phyloP scores from a whole-genome alignment of 2,888 invertebrate species.

The Anthophora plumipes region DNA sequence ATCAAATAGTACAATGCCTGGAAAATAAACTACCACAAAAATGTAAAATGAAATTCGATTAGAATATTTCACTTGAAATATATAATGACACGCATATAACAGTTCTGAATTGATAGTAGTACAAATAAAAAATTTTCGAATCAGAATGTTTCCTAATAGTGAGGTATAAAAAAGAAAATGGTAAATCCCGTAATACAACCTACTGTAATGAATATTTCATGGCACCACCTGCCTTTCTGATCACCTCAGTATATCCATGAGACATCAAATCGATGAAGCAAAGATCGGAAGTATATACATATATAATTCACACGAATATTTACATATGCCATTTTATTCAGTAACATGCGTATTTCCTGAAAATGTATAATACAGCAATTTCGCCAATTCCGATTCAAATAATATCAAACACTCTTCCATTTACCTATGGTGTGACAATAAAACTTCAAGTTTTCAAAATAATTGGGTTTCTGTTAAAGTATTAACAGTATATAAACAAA shows the following conservation, averaged over 20 bases:
- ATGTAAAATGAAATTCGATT: too few species aligned
- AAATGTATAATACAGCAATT: neutral
- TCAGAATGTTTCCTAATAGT: too few species aligned
- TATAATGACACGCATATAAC: too few species aligned
- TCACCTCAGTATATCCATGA: neutral
- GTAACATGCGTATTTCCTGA: neutral
- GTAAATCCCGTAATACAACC: neutral
- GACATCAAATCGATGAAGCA: slow-evolving; percentile 3
- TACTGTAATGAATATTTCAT: slow-evolving; percentile 14
- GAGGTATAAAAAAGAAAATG: neutral
- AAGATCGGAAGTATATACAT: neutral
- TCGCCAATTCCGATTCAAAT: neutral
- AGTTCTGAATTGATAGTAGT: too few species aligned
- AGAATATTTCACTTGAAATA: too few species aligned
- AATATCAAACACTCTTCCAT: neutral
- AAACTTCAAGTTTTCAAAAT: too few species aligned
- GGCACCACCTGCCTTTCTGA: neutral
- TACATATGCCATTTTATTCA: neutral
- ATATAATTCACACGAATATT: slow-evolving; percentile 10
- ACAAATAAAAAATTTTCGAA: too few species aligned
- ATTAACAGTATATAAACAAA: too few species aligned
- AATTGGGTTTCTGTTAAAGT: too few species aligned
- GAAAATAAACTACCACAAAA: too few species aligned
- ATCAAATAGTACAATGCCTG: too few species aligned
- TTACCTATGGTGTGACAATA: neutral